Conservation (phyloP, 2,797 vertebrate genomes). For the Mastacembelus armatus region DNA sequence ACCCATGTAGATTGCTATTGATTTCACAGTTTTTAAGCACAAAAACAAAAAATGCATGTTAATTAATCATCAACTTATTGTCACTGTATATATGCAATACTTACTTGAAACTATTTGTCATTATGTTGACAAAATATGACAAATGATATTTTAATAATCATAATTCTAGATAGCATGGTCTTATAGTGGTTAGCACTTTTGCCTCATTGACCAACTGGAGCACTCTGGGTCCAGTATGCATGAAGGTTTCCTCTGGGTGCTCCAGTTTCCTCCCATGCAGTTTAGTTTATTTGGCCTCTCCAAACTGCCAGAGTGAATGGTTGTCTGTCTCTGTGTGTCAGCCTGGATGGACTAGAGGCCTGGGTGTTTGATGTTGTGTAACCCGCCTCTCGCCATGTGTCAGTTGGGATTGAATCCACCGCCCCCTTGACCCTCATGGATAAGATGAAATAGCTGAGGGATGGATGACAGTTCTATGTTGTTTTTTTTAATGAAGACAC, state of each 20-base stretch:
- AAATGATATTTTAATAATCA: neutral
- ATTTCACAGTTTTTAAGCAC: constrained; percentile 20
- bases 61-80: neutral
- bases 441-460: neutral
- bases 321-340: too few relatives aligned
- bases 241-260: too few relatives aligned
- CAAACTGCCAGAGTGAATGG: too few relatives aligned
- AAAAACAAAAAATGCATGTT: too few relatives aligned
- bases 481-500: constrained; percentile 8
- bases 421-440: neutral
- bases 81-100: neutral
- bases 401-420: neutral
- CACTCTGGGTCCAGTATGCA: too few relatives aligned
- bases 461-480: neutral
- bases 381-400: neutral
- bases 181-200: too few relatives aligned
- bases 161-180: too few relatives aligned
- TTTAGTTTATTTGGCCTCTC: too few relatives aligned
- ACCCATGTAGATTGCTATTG: constrained; percentile 13
- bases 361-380: neutral
- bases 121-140: constrained; percentile 12
- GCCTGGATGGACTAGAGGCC: neutral
- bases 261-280: too few relatives aligned
- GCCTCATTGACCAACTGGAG: too few relatives aligned
- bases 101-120: neutral